Evolutionary conservation across 2,888 invertebrate species (phyloP).

Genomic region (Platynereis dumerilii): DNA sequence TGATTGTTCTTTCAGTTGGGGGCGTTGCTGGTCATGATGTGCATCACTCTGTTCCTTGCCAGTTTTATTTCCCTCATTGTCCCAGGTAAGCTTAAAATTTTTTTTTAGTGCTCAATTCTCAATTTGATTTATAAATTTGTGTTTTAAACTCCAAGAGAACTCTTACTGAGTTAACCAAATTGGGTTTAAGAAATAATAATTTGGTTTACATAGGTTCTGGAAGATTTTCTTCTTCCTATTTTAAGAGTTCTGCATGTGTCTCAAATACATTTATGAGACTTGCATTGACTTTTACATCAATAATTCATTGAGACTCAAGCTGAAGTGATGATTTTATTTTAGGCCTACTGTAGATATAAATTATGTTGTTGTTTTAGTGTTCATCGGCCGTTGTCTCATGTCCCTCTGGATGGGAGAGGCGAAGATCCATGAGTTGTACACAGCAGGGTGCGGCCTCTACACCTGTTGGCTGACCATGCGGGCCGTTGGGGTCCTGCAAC

Average conservation of each 20-base stretch:
- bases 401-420: slow-evolving; percentile 79
- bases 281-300: too few species aligned
- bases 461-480: slow-evolving; percentile 92
- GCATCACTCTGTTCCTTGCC: slow-evolving; percentile 81
- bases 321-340: too few species aligned
- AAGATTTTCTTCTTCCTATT: too few species aligned
- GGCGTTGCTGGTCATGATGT: slow-evolving; percentile 76
- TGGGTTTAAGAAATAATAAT: too few species aligned
- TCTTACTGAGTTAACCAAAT: too few species aligned
- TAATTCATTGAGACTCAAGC: too few species aligned
- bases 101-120: neutral
- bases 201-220: too few species aligned
- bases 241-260: too few species aligned
- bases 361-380: slow-evolving; percentile 74
- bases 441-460: slow-evolving; percentile 93
- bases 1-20: slow-evolving; percentile 58
- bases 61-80: slow-evolving; percentile 85
- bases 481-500: slow-evolving; percentile 79
- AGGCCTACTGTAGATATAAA: too few species aligned
- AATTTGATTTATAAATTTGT: too few species aligned
- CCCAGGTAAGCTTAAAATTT: slow-evolving; percentile 68
- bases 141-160: too few species aligned
- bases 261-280: too few species aligned
- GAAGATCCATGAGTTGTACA: slow-evolving; percentile 91
- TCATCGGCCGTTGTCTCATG: slow-evolving; percentile 88